Base-by-base conservation (phyloP, 2,797 vertebrate species). In the Chaetophractus vellerosus region DNA sequence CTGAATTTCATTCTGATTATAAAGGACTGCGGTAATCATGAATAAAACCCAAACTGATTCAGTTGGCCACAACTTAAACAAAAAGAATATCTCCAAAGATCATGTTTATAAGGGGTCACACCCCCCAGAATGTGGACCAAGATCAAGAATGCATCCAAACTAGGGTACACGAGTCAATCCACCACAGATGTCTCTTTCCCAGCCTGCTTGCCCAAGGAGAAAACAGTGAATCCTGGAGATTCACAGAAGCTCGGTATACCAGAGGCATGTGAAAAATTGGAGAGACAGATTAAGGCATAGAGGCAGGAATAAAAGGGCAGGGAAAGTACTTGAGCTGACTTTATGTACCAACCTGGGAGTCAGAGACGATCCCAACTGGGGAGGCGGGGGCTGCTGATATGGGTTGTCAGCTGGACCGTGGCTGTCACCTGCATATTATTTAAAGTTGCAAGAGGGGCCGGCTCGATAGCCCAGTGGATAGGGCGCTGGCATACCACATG, bases 381-480 rank as follows among this genome's bases (percentile, higher is more conserved):
- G 28, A 57, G 38, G 28, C 1, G 0, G 45, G 76, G 10, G 21
- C 64, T 81, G 4, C 21, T 0, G 2, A 1, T 11, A 16, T 18
- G 9, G 16, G 9, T 1, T 0, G 3, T 69, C n/a, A 55, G 59
- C 52, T 59, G 41, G 6, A 50, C 14, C 0, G 2, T 12, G 10
- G 57, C 33, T 48, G 24, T 89, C 9, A 9, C 68, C 36, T 48
- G 64, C 31, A 71, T 14, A 52, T 85, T 88, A 8, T 68, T 85
- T 92, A 55, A 88, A 93, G 21, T 26, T 90, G 18, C 28, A 90
- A 52, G 75, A 72, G 33, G n/a, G n/a, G n/a, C n/a, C n/a, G n/a
- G n/a, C n/a, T n/a, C n/a, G n/a, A n/a, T n/a, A n/a, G n/a, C n/a
- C n/a, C n/a, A n/a, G n/a, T n/a, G n/a, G n/a, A n/a, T n/a, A n/a